Percentiles rank a stretch among this genome's conserved stretches.
phyloP scores from a whole-genome alignment of 2,797 vertebrate species.

The Aphelocoma californica region DNA sequence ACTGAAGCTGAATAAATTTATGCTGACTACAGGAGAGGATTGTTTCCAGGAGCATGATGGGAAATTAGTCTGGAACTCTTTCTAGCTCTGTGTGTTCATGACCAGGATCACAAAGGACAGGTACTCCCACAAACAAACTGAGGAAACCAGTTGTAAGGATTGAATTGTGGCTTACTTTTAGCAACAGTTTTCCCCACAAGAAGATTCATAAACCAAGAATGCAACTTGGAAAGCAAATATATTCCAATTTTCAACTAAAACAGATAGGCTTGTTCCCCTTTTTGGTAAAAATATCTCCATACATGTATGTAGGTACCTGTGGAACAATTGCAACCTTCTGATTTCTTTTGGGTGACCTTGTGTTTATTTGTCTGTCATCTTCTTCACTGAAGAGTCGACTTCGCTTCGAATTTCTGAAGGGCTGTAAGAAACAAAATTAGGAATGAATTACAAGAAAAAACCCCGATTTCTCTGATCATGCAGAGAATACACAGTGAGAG shows the following conservation, averaged over 20 bases:
- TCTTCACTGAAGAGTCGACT: conserved; percentile 93
- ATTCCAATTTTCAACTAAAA: neutral
- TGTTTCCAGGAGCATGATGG: neutral
- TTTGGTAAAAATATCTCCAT: conserved; percentile 10
- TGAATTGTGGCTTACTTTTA: neutral
- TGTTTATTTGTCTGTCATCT: conserved; percentile 88
- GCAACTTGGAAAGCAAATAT: neutral
- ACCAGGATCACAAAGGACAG: neutral
- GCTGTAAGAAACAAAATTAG: conserved; percentile 75
- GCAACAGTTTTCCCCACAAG: neutral
- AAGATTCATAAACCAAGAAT: neutral
- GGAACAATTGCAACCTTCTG: conserved; percentile 90
- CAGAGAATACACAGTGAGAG: neutral
- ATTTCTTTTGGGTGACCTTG: conserved; percentile 94
- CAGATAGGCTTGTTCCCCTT: neutral
- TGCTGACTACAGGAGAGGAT: neutral
- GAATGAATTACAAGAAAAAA: conserved; percentile 36
- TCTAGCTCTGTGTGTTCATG: neutral
- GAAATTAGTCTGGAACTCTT: neutral
- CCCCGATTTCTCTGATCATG: conserved; percentile 21
- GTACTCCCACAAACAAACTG: neutral
- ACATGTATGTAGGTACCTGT: conserved; percentile 79
- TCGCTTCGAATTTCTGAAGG: conserved; percentile 94
- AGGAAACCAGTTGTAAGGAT: neutral
- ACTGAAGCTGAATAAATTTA: neutral